These are phyloP conservation scores for Chionoecetes opilio DNA, from an alignment of 1,140 invertebrate species.

Conservation along the genomic window DNA sequence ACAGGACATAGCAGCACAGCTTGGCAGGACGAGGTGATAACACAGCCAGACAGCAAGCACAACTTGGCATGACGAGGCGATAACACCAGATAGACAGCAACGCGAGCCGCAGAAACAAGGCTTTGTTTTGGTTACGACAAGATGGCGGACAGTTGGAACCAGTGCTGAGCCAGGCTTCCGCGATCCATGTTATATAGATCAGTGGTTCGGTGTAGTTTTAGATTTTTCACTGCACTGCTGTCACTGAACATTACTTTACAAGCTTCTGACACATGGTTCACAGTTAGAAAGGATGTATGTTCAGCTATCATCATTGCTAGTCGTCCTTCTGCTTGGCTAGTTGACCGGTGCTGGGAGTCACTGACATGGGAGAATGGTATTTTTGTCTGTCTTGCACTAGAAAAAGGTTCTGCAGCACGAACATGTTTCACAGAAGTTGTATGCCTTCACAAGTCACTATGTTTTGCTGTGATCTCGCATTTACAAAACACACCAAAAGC, in stretches of 20 bases:
- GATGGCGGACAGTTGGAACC: too few relatives aligned
- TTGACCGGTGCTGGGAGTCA: neutral
- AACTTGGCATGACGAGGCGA: too few relatives aligned
- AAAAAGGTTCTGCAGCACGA: neutral
- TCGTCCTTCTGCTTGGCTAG: neutral
- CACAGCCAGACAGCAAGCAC: too few relatives aligned
- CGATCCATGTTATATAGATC: too few relatives aligned
- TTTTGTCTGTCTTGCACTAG: neutral
- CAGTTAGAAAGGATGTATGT: neutral
- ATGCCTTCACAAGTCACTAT: neutral
- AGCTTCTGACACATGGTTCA: neutral
- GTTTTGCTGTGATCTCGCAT: neutral
- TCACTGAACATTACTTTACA: neutral
- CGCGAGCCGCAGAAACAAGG: too few relatives aligned
- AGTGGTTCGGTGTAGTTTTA: too few relatives aligned
- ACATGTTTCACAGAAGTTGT: neutral
- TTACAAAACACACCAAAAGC: neutral
- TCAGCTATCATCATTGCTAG: neutral
- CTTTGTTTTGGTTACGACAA: too few relatives aligned
- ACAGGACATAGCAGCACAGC: too few relatives aligned
- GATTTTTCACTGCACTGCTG: neutral
- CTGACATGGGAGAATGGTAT: neutral
- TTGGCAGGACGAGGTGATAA: too few relatives aligned
- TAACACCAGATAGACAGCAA: too few relatives aligned
- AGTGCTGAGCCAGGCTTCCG: too few relatives aligned